Evolutionary conservation across 2,888 invertebrate species (phyloP).

Genomic region (Tyria jacobaeae): DNA sequence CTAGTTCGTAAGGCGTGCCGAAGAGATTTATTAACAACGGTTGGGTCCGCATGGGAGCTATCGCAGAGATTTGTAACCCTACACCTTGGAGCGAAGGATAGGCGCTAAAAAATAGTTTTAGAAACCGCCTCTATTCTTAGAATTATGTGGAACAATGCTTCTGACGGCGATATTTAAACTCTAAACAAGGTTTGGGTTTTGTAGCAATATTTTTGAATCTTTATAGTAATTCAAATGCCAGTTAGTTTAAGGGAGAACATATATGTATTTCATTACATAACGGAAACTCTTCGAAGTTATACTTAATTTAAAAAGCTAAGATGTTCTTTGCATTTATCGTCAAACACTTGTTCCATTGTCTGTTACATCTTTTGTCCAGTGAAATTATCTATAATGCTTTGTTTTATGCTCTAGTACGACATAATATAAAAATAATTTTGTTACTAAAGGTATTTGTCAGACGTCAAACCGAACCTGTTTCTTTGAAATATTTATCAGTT

Average conservation of each 20-base stretch:
- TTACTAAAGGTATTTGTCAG: not conserved
- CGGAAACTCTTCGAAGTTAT: not conserved
- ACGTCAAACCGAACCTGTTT: slow-evolving; percentile 7
- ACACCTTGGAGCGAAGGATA: slow-evolving; percentile 50
- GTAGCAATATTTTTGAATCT: slow-evolving; percentile 37
- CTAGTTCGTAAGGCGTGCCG: slow-evolving; percentile 58
- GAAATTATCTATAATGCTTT: too few relatives aligned
- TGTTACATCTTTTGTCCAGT: not conserved
- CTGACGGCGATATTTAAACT: slow-evolving; percentile 38
- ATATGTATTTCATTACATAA: not conserved
- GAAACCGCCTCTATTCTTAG: slow-evolving; percentile 62
- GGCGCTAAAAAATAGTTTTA: slow-evolving; percentile 59
- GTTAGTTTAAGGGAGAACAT: slow-evolving; percentile 8
- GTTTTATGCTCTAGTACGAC: not conserved
- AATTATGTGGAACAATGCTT: slow-evolving; percentile 45
- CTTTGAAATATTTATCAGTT: slow-evolving; percentile 16
- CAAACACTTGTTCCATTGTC: not conserved
- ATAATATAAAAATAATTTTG: not conserved
- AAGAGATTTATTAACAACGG: slow-evolving; percentile 63
- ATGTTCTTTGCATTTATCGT: not conserved
- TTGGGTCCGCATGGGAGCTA: slow-evolving; percentile 57
- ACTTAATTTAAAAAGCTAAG: not conserved
- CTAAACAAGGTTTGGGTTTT: slow-evolving; percentile 47
- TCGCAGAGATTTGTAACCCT: slow-evolving; percentile 64
- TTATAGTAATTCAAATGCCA: slow-evolving; percentile 26